Percentiles rank a stretch among this genome's conserved stretches.
These are phyloP conservation scores for Campoletis sonorensis DNA, from an alignment of 1,140 invertebrate species.

Conservation along the genomic window DNA sequence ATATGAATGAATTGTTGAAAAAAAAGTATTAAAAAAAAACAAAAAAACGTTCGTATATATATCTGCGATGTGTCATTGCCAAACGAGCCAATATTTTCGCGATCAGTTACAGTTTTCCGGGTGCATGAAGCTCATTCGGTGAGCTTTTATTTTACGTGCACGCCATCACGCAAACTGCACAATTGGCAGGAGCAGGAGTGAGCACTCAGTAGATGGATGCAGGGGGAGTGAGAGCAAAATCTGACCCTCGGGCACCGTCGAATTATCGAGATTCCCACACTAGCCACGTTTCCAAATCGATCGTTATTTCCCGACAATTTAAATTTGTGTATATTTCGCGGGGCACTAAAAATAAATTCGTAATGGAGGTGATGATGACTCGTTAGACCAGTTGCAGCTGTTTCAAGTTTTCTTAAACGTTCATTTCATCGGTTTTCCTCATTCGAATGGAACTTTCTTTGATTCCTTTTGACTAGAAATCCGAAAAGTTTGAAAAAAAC, in stretches of 20 bases:
- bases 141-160: constrained; percentile 46
- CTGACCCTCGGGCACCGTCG: constrained; percentile 18
- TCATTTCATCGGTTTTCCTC: no score
- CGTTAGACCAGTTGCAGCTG: no score
- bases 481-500: no score
- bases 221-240: not conserved
- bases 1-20: not conserved
- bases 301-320: not conserved
- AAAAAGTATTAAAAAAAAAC: no score
- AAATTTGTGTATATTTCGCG: not conserved
- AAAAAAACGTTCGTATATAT: constrained; percentile 27
- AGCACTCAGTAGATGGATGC: not conserved
- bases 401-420: no score
- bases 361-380: no score
- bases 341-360: not conserved
- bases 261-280: constrained; percentile 18
- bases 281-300: constrained; percentile 11
- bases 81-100: constrained; percentile 53
- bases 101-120: constrained; percentile 55
- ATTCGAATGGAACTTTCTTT: no score
- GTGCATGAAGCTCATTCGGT: not conserved
- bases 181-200: constrained; percentile 40
- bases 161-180: constrained; percentile 44
- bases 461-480: no score
- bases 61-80: constrained; percentile 63